Evolutionary conservation across 2,113 vertebrate species (phyloP).

Genomic region (Pandion haliaetus): DNA sequence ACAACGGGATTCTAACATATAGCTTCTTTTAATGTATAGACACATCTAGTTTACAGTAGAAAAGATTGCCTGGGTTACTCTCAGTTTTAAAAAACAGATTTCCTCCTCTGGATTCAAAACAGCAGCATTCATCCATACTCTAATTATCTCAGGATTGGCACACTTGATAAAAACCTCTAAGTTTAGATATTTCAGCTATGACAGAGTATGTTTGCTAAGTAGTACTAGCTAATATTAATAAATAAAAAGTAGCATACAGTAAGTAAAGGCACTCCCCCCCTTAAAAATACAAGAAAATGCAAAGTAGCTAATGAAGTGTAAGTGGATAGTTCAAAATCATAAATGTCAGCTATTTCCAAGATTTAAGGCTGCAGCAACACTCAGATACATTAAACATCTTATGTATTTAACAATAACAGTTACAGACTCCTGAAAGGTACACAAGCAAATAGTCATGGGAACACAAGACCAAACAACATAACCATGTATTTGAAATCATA

Average conservation of each 20-base stretch:
- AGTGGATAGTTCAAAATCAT: neutral
- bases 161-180: neutral
- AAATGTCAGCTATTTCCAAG: neutral
- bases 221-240: neutral
- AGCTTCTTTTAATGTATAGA: neutral
- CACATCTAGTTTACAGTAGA: neutral
- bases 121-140: neutral
- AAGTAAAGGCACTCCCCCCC: neutral
- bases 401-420: neutral
- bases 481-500: neutral
- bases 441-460: neutral
- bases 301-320: neutral
- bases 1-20: neutral
- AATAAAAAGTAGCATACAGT: neutral
- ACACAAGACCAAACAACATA: neutral
- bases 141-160: neutral
- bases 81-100: neutral
- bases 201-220: neutral
- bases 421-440: neutral
- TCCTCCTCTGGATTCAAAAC: neutral
- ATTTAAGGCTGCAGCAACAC: neutral
- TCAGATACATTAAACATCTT: neutral
- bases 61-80: neutral
- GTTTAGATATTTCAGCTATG: neutral
- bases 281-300: neutral